phyloP scores from a whole-genome alignment of 1,140 invertebrate genomes.

The Neomicropteryx cornuta region DNA sequence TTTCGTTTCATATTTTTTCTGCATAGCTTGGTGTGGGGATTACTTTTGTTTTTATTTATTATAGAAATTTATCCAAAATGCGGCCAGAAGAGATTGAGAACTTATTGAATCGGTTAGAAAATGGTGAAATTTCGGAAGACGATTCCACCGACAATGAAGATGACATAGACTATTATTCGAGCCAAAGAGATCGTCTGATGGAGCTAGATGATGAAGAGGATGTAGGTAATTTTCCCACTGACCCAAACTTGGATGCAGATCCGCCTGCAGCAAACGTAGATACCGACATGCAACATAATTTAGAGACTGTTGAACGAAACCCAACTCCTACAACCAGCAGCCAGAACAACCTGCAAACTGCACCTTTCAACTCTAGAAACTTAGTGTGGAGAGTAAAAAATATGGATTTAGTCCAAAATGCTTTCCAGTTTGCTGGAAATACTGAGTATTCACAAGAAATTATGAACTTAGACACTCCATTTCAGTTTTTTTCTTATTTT shows the following conservation, averaged over 20 bases:
- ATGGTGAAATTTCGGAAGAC: constrained; percentile 5
- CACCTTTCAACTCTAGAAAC: not conserved
- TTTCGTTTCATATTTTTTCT: constrained; percentile 20
- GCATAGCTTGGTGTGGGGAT: constrained; percentile 20
- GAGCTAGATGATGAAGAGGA: constrained; percentile 4
- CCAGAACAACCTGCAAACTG: not conserved
- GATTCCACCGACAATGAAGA: constrained; percentile 1
- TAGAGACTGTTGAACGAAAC: not conserved
- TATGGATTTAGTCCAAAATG: constrained; percentile 3
- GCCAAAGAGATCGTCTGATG: not conserved
- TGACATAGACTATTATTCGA: constrained; percentile 4
- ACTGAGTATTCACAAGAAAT: constrained; percentile 3
- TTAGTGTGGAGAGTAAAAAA: constrained; percentile 1
- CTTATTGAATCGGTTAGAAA: constrained; percentile 11
- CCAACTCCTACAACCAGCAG: not conserved
- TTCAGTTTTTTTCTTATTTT: constrained; percentile 3
- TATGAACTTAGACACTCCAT: not conserved
- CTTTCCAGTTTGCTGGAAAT: constrained; percentile 1
- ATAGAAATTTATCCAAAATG: constrained; percentile 24
- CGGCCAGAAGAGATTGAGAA: constrained; percentile 19
- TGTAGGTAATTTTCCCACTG: constrained; percentile 22
- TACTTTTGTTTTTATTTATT: constrained; percentile 22
- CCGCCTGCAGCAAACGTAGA: not conserved
- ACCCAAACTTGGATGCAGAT: constrained; percentile 21
- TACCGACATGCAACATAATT: constrained; percentile 1